These are phyloP conservation scores for Coilia nasus DNA, from an alignment of 2,797 vertebrate species.

Conservation along the genomic window DNA sequence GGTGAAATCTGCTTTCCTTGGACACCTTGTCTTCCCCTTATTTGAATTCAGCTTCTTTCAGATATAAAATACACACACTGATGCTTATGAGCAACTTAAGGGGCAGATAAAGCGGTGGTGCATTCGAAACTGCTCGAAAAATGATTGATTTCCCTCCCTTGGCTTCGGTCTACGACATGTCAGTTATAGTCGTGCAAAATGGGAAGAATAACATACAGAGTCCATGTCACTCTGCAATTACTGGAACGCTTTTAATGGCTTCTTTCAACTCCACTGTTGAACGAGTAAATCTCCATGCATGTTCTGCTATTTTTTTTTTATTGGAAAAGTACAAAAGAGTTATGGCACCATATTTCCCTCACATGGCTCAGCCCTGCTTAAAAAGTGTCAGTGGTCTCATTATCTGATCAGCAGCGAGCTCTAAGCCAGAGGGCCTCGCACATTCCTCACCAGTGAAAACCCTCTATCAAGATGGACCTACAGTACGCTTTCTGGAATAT, in stretches of 20 bases:
- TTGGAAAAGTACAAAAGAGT: conserved; percentile 58
- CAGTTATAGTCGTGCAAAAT: conserved; percentile 47
- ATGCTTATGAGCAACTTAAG: conserved; percentile 61
- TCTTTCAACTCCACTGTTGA: conserved; percentile 48
- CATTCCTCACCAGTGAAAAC: conserved; percentile 18
- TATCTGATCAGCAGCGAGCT: conserved; percentile 48
- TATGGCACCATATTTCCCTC: conserved; percentile 44
- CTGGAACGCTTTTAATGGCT: conserved; percentile 56
- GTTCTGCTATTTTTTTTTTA: conserved; percentile 70
- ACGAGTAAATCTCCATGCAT: conserved; percentile 56
- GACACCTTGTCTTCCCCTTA: conserved; percentile 66
- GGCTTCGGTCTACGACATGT: conserved; percentile 52
- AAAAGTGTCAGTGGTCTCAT: conserved; percentile 56
- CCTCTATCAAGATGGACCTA: conserved; percentile 51
- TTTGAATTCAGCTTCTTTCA: conserved; percentile 69
- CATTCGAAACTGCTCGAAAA: conserved; percentile 54
- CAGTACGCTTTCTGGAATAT: conserved; percentile 60
- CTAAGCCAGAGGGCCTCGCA: conserved; percentile 39
- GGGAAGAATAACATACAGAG: conserved; percentile 50
- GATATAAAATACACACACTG: conserved; percentile 64
- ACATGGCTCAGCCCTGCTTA: conserved; percentile 52
- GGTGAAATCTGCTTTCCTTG: conserved; percentile 73
- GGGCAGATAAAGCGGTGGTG: conserved; percentile 50
- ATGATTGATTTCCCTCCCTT: conserved; percentile 62
- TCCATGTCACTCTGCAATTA: conserved; percentile 59